Conservation (phyloP, 2,797 vertebrate genomes). For the Propithecus deckenii region DNA sequence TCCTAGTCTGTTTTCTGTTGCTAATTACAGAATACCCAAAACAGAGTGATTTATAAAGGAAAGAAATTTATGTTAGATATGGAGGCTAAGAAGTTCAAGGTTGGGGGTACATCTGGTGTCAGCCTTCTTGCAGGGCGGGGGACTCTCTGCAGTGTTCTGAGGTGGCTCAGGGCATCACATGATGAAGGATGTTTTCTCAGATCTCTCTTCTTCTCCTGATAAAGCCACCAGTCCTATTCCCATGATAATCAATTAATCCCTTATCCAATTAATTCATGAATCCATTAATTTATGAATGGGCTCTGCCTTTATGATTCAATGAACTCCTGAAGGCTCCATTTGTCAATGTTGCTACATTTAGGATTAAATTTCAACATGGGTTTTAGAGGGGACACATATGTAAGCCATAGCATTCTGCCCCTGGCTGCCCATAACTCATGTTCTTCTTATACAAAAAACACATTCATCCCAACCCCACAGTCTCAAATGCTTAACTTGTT, state of each 20-base stretch:
- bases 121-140: not conserved
- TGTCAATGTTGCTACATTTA: not conserved
- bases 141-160: not conserved
- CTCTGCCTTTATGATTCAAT: not conserved
- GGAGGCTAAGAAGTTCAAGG: not conserved
- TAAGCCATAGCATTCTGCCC: not conserved
- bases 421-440: not conserved
- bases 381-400: not conserved
- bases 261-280: not conserved
- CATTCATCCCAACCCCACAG: not conserved
- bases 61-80: not conserved
- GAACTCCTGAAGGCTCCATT: not conserved
- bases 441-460: not conserved
- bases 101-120: no score
- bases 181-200: not conserved
- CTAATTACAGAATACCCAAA: not conserved
- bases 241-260: not conserved
- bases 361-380: not conserved
- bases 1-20: not conserved
- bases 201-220: not conserved
- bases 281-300: not conserved
- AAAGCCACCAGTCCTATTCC: not conserved
- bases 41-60: not conserved
- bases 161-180: not conserved
- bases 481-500: not conserved